Conservation (phyloP, 2,888 invertebrate species). For the Conops quadrifasciatus region DNA sequence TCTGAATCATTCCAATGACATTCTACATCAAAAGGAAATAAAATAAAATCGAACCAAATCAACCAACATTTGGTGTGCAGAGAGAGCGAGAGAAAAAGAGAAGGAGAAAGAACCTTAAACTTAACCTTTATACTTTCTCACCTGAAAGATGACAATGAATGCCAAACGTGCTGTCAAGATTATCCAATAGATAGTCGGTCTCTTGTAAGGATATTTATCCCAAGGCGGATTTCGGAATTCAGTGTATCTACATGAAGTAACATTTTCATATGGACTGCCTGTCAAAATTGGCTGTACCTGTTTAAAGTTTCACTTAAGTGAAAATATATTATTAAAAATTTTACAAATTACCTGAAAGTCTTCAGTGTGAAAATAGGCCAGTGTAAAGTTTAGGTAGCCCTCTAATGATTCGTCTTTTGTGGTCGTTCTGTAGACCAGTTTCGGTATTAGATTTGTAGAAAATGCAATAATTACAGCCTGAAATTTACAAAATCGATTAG, state of each 20-base stretch:
- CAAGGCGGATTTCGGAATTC: constrained; percentile 74
- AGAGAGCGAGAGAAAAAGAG: neutral
- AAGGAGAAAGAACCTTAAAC: no score
- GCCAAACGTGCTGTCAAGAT: constrained; percentile 76
- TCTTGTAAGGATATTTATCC: constrained; percentile 67
- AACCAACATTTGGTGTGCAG: neutral
- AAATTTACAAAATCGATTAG: constrained; percentile 37
- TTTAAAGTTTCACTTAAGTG: neutral
- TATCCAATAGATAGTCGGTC: constrained; percentile 77
- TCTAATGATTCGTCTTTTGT: constrained; percentile 68
- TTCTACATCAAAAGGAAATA: constrained; percentile 68
- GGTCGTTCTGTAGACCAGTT: constrained; percentile 71
- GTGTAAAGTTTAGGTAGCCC: constrained; percentile 76
- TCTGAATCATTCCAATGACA: constrained; percentile 76
- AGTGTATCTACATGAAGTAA: constrained; percentile 70
- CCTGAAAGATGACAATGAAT: constrained; percentile 79
- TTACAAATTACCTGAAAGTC: constrained; percentile 67
- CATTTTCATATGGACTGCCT: constrained; percentile 57
- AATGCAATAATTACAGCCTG: constrained; percentile 85
- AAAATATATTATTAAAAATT: neutral
- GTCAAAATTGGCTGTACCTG: constrained; percentile 51
- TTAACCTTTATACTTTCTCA: no score
- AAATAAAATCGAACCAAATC: constrained; percentile 22
- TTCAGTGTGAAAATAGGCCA: constrained; percentile 73
- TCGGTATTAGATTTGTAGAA: constrained; percentile 84